These are phyloP conservation scores for Hephaestus fuliginosus DNA, from an alignment of 2,797 vertebrate species.

Conservation along the genomic window DNA sequence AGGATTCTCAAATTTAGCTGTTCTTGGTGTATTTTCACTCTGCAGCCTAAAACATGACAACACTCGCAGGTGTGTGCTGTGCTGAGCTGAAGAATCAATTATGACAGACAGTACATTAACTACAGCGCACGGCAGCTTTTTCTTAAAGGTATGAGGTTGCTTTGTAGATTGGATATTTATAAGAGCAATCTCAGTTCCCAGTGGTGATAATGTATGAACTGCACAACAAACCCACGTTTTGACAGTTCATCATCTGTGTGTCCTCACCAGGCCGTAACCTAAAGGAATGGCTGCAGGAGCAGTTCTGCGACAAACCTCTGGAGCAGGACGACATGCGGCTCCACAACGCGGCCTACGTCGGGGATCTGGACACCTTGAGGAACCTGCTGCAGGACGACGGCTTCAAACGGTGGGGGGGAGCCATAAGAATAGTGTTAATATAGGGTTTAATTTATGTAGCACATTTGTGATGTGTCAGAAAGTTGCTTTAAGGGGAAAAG, in stretches of 20 bases:
- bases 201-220: not conserved
- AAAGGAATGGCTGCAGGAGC: slow-evolving; percentile 95
- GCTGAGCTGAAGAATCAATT: not conserved
- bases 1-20: not conserved
- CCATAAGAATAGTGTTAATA: too few species aligned
- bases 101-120: not conserved
- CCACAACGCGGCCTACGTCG: slow-evolving; percentile 93
- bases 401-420: slow-evolving; percentile 88
- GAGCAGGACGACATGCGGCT: slow-evolving; percentile 93
- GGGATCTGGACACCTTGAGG: slow-evolving; percentile 92
- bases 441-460: not conserved
- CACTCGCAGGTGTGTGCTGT: not conserved
- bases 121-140: not conserved
- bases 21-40: not conserved
- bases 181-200: not conserved
- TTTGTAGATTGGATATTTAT: too few species aligned
- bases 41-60: not conserved
- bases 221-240: not conserved
- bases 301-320: slow-evolving; percentile 92
- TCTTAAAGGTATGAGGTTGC: not conserved
- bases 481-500: not conserved
- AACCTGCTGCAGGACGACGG: slow-evolving; percentile 90
- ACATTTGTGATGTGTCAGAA: not conserved
- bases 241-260: slow-evolving; percentile 13
- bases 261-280: slow-evolving; percentile 90